These are phyloP conservation scores for Prunella fulvescens DNA, from an alignment of 2,113 vertebrate genomes.

Conservation along the genomic window DNA sequence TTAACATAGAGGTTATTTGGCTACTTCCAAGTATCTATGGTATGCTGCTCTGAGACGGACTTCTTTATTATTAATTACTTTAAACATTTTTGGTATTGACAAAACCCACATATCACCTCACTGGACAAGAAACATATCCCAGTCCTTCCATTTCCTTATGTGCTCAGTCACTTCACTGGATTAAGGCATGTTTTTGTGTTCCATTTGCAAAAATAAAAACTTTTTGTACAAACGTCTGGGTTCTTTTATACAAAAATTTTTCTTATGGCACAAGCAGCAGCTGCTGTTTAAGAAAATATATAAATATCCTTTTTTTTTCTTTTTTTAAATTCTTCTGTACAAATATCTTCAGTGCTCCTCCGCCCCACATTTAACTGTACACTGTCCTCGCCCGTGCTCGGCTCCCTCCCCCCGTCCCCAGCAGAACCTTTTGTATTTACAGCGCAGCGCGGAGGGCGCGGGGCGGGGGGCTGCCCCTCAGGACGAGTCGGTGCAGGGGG, in stretches of 20 bases:
- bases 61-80: conserved; percentile 68
- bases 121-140: conserved; percentile 59
- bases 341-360: conserved; percentile 79
- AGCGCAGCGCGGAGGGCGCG: conserved; percentile 55
- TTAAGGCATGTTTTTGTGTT: conserved; percentile 95
- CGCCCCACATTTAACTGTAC: conserved; percentile 73
- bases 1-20: conserved; percentile 66
- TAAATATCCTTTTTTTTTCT: conserved; percentile 86
- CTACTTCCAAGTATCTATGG: conserved; percentile 67
- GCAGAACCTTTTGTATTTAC: conserved; percentile 82
- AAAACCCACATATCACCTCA: conserved; percentile 60
- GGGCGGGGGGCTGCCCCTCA: conserved; percentile 77
- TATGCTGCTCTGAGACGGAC: conserved; percentile 65
- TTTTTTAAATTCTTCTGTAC: conserved; percentile 85
- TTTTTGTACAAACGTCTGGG: conserved; percentile 85
- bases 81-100: conserved; percentile 83
- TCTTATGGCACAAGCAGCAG: conserved; percentile 91
- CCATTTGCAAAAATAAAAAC: conserved; percentile 87
- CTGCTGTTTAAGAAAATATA: conserved; percentile 98
- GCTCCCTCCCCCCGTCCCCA: conserved; percentile 78
- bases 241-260: conserved; percentile 83
- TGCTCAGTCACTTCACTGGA: conserved; percentile 77
- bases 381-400: conserved; percentile 48
- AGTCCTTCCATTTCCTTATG: conserved; percentile 71
- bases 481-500: conserved; percentile 96